Conservation (phyloP, 2,888 invertebrate genomes). For the Lasioglossum marginatum region DNA sequence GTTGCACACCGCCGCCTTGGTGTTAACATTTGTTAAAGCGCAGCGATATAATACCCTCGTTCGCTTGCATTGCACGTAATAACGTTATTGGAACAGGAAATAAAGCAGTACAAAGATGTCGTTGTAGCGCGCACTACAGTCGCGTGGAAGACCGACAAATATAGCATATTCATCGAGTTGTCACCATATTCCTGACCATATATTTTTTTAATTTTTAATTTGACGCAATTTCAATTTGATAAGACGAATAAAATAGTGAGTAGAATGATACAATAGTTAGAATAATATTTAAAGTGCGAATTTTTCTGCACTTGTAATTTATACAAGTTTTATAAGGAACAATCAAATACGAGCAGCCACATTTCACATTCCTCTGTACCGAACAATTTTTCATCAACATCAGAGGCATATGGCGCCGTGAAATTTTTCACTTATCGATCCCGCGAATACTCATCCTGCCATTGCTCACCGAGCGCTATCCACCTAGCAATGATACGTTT, state of each 20-base stretch:
- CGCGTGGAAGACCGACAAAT: background rate
- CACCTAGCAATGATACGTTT: background rate
- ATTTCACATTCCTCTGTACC: background rate
- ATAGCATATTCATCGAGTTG: background rate
- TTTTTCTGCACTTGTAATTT: background rate
- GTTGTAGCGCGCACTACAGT: background rate
- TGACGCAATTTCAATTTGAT: background rate
- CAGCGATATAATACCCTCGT: background rate
- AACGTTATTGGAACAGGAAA: slow-evolving; percentile 11
- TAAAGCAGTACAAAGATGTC: slow-evolving; percentile 8
- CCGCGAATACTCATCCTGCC: background rate
- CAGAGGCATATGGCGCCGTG: background rate
- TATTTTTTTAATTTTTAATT: background rate
- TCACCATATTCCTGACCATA: background rate
- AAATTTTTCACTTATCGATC: slow-evolving; percentile 7
- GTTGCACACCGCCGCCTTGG: background rate
- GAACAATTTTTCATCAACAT: slow-evolving; percentile 2
- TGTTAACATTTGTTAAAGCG: slow-evolving; percentile 5
- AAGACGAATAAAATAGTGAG: background rate
- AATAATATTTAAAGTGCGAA: background rate
- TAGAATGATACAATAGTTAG: no score
- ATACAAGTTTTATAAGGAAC: background rate
- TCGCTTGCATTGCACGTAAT: background rate
- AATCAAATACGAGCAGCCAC: background rate
- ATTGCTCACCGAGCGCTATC: background rate